Evolutionary conservation across 2,113 vertebrate species (phyloP).

Genomic region (Xiphophorus hellerii): DNA sequence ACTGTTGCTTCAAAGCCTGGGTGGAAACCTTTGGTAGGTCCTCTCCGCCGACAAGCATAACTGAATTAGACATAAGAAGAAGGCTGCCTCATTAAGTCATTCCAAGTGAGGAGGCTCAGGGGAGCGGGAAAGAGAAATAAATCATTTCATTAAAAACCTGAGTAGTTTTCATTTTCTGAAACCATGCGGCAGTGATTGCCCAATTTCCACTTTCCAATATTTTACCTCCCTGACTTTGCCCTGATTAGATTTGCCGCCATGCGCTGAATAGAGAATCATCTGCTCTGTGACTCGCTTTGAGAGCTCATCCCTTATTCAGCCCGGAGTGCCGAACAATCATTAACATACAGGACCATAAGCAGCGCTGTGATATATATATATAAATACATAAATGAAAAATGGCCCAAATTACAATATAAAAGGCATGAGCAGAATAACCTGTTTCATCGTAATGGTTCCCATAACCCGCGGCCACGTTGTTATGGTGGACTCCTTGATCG

Average conservation of each 20-base stretch:
- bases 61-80: constrained; percentile 76
- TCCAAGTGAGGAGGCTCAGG: constrained; percentile 59
- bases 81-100: constrained; percentile 71
- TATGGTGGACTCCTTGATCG: constrained; percentile 73
- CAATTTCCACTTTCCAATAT: constrained; percentile 71
- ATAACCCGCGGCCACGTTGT: constrained; percentile 66
- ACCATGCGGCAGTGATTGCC: constrained; percentile 66
- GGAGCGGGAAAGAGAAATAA: constrained; percentile 65
- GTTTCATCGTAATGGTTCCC: constrained; percentile 79
- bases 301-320: constrained; percentile 65
- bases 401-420: constrained; percentile 59
- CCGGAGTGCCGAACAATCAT: constrained; percentile 34
- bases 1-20: constrained; percentile 91
- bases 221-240: constrained; percentile 61
- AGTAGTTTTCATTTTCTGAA: constrained; percentile 73
- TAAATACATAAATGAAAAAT: constrained; percentile 33
- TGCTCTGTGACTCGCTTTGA: constrained; percentile 48
- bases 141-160: constrained; percentile 73
- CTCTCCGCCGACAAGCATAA: constrained; percentile 83
- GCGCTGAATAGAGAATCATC: constrained; percentile 62
- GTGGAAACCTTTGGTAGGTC: constrained; percentile 89
- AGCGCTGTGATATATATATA: constrained; percentile 1
- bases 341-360: constrained; percentile 56
- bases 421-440: constrained; percentile 66
- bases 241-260: constrained; percentile 71